Percentiles rank a stretch among this genome's conserved stretches.
These are phyloP conservation scores for Orbicella faveolata DNA, from an alignment of 64 coral and sea anemone genomes.

Conservation along the genomic window DNA sequence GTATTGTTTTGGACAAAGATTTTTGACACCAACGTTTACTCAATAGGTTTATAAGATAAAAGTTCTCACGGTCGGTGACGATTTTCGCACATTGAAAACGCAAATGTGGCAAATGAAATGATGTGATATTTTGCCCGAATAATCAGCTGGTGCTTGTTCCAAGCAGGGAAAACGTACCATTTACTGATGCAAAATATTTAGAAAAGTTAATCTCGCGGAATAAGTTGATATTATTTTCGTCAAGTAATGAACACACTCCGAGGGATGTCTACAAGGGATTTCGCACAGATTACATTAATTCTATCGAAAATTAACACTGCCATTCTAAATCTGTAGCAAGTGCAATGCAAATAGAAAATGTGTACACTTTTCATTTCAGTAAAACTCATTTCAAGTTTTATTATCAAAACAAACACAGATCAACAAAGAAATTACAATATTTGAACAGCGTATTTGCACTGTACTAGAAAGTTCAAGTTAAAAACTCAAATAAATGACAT, in stretches of 20 bases:
- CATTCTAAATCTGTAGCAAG: background rate
- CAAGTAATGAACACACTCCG: background rate
- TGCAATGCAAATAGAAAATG: background rate
- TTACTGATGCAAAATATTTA: background rate
- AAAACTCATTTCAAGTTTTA: constrained; percentile 36
- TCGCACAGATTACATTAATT: background rate
- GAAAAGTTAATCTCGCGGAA: background rate
- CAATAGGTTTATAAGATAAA: constrained; percentile 4
- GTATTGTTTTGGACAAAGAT: constrained; percentile 42
- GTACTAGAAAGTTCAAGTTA: background rate
- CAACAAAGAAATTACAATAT: constrained; percentile 16
- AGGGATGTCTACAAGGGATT: background rate
- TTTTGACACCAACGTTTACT: background rate
- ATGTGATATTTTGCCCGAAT: background rate
- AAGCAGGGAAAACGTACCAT: background rate
- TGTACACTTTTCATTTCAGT: background rate
- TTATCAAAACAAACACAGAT: constrained; percentile 23
- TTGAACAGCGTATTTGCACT: background rate
- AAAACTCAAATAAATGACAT: background rate
- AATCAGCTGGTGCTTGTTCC: background rate
- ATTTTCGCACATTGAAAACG: constrained; percentile 9
- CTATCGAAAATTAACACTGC: background rate
- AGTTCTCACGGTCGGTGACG: background rate
- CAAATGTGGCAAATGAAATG: background rate
- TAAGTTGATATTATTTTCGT: background rate